phyloP scores from a whole-genome alignment of 2,888 invertebrate species.

The Pedicia rivosa region DNA sequence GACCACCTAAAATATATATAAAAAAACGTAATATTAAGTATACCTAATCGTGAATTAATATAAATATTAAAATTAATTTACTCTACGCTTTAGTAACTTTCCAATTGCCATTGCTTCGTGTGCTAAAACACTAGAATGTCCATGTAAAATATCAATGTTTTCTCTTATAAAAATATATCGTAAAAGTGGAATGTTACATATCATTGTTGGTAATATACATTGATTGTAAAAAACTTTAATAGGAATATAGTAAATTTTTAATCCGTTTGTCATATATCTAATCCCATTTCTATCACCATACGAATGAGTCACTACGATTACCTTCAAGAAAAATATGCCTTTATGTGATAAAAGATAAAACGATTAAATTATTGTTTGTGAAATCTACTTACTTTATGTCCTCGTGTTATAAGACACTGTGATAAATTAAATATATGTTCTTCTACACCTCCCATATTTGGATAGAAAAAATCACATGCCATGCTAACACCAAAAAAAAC shows the following conservation, averaged over 20 bases:
- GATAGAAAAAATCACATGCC: conserved; percentile 99
- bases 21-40: not conserved
- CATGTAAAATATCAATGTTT: conserved; percentile 84
- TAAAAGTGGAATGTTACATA: conserved; percentile 81
- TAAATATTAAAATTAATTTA: too few species aligned
- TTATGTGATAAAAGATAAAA: too few species aligned
- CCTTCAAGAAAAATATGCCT: conserved; percentile 17
- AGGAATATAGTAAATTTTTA: conserved; percentile 96
- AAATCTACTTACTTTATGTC: conserved; percentile 66
- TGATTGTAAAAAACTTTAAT: conserved; percentile 91
- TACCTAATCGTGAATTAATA: not conserved
- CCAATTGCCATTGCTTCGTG: conserved; percentile 95
- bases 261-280: conserved; percentile 81
- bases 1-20: conserved; percentile 51
- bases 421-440: conserved; percentile 97
- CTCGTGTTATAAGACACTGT: conserved; percentile 76
- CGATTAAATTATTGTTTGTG: conserved; percentile 24
- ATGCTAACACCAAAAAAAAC: conserved; percentile 40
- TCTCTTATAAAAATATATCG: conserved; percentile 85
- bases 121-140: conserved; percentile 93
- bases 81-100: conserved; percentile 69
- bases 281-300: conserved; percentile 44
- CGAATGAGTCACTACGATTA: conserved; percentile 41
- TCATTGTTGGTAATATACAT: conserved; percentile 85
- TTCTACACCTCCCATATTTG: conserved; percentile 98